These are phyloP conservation scores for Catocala fraxini DNA, from an alignment of 2,888 invertebrate genomes.

Conservation along the genomic window DNA sequence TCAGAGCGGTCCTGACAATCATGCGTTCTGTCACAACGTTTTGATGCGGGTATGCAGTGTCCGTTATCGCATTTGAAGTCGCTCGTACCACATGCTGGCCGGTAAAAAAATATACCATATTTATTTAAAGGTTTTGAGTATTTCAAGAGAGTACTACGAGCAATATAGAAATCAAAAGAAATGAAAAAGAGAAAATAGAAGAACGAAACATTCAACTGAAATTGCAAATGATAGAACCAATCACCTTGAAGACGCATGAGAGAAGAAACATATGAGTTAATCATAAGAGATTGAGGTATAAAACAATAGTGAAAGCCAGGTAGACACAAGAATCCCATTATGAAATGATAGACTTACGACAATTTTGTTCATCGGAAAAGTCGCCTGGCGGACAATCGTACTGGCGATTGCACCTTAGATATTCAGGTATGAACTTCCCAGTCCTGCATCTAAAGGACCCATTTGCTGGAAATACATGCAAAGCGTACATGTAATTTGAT, in stretches of 20 bases:
- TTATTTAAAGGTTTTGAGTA: slow-evolving; percentile 31
- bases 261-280: slow-evolving; percentile 18
- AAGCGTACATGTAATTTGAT: slow-evolving; percentile 49
- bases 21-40: slow-evolving; percentile 85
- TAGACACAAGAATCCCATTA: slow-evolving; percentile 40
- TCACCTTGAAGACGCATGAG: slow-evolving; percentile 26
- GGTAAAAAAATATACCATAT: slow-evolving; percentile 82
- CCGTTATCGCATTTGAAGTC: slow-evolving; percentile 90
- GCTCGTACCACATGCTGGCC: slow-evolving; percentile 82
- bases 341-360: slow-evolving; percentile 89
- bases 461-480: slow-evolving; percentile 78
- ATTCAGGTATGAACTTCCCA: slow-evolving; percentile 87
- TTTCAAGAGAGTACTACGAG: slow-evolving; percentile 31
- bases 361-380: slow-evolving; percentile 92
- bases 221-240: slow-evolving; percentile 24
- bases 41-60: slow-evolving; percentile 87
- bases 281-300: slow-evolving; percentile 30
- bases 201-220: slow-evolving; percentile 22
- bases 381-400: slow-evolving; percentile 90
- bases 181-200: slow-evolving; percentile 14
- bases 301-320: slow-evolving; percentile 40
- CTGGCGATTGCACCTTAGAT: slow-evolving; percentile 88
- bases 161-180: slow-evolving; percentile 40
- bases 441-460: slow-evolving; percentile 90
- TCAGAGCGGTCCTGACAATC: slow-evolving; percentile 89